These are phyloP conservation scores for Sus scrofa DNA, from an alignment of 2,113 vertebrate genomes.

Conservation along the genomic window T2T-Sscrofa CM000826.6:32944001-32944500, in stretches of 20 bases:
- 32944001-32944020: neutral
- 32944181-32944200: no score
- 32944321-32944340: neutral
- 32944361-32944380: neutral
- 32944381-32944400: neutral
- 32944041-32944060: neutral
- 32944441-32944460: neutral
- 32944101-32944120: neutral
- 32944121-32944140: neutral
- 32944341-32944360: neutral
- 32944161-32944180: no score
- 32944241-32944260: no score
- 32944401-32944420: neutral
- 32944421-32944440: constrained; percentile 1
- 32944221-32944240: no score
- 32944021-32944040: neutral
- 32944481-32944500: neutral
- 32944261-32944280: no score
- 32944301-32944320: neutral
- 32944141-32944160: neutral
- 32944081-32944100: constrained; percentile 16
- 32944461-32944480: neutral
- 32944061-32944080: neutral
- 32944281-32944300: neutral
- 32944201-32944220: no score